Base-by-base conservation (phyloP, 2,888 invertebrate genomes). In the Tetramorium bicarinatum region DNA sequence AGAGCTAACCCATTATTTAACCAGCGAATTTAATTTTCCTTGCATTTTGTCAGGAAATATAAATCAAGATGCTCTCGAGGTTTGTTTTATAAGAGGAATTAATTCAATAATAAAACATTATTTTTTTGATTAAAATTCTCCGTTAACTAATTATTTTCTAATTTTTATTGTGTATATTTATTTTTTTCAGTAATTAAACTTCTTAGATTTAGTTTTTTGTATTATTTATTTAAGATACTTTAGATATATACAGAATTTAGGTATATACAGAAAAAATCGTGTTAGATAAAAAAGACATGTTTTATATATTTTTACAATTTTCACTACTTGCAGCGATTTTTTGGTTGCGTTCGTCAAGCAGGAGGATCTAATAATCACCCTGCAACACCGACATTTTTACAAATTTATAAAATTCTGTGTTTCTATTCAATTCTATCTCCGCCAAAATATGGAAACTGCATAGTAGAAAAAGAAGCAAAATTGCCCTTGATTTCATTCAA, bases 61-160 rank as follows among this genome's bases (percentile, higher is more conserved):
- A 34, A 61, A 61, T 61, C 61, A 61, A 61, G 61, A 34, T 61
- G 18, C n/a, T 38, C 61, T 61, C 18, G n/a, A 61, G 34, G 61
- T 61, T 34, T 61, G 61, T 54, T 54, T 54, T 8, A 54, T 54
- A 54, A 8, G 1, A 41, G 41, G 41, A 9, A 41, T 41, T 9
- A 41, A 41, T 41, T 41, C 41, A 9, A 41, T 41, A 9, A 41
- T 41, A 9, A 41, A 41, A 41, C 9, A 1, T 41, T 9, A 41
- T 41, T 9, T 41, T 41, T 9, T 3, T 41, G 41, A 41, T n/a
- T 41, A 9, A 41, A 41, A 2, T 9, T 41, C 9, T 9, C 2
- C 41, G 0, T 38, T 38, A 38, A 8, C 38, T 38, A 38, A 38
- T 38, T 8, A 8, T 9, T 25, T 25, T 25, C 2, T 0, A 1